Evolutionary conservation across 2,888 invertebrate genomes (phyloP).

Genomic region (Oscheius onirici): DNA sequence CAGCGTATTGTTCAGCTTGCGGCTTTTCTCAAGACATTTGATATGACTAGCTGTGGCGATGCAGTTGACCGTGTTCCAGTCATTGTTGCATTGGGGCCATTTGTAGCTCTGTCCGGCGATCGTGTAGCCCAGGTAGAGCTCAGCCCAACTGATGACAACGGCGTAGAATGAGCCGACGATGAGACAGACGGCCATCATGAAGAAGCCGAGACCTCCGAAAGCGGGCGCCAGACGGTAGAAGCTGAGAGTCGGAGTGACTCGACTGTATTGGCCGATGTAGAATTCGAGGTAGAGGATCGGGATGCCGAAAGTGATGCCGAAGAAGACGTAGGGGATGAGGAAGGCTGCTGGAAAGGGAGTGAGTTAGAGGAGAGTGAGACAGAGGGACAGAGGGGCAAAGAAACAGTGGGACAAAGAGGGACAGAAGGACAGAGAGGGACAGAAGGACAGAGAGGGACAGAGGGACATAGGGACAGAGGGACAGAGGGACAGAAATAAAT

Average conservation of each 20-base stretch:
- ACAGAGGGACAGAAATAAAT: constrained; percentile 44
- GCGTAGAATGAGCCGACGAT: constrained; percentile 68
- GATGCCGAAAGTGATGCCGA: constrained; percentile 71
- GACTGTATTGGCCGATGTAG: constrained; percentile 66
- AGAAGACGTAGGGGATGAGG: constrained; percentile 70
- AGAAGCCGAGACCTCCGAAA: background rate
- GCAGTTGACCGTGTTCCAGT: constrained; percentile 37
- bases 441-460: no score
- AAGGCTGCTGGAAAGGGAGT: constrained; percentile 72
- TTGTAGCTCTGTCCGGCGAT: constrained; percentile 31
- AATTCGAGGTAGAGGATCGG: constrained; percentile 71
- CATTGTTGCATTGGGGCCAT: constrained; percentile 38
- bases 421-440: no score
- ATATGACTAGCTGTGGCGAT: background rate
- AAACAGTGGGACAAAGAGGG: no score
- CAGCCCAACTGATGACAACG: constrained; percentile 61
- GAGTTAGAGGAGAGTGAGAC: constrained; percentile 5
- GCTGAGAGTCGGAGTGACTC: background rate
- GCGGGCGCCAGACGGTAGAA: constrained; percentile 20
- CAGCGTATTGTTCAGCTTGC: no score
- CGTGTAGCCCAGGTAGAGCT: constrained; percentile 49
- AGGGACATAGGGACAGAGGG: no score
- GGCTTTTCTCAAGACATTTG: background rate
- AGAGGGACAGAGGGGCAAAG: background rate
- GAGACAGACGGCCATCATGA: constrained; percentile 89